Percentiles rank a stretch among this genome's conserved stretches.
These are phyloP conservation scores for Temnothorax longispinosus DNA, from an alignment of 1,140 invertebrate species.

Conservation along the genomic window DNA sequence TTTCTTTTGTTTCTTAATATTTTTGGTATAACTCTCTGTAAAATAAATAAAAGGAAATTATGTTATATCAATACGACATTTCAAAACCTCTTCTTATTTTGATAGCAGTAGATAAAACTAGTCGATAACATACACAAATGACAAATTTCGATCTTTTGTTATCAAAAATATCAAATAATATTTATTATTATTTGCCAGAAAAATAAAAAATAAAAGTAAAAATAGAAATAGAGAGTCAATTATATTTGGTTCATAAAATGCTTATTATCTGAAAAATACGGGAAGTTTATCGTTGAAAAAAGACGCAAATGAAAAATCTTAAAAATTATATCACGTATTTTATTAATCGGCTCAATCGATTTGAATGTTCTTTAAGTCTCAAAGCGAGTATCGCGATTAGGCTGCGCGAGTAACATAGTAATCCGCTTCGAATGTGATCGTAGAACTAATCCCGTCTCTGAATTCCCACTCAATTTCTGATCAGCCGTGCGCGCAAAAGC, in stretches of 20 bases:
- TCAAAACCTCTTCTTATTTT: neutral
- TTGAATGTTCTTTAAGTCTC: constrained; percentile 18
- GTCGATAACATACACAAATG: neutral
- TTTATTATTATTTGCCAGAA: neutral
- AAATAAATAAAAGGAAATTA: neutral
- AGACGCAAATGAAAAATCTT: neutral
- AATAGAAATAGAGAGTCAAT: neutral
- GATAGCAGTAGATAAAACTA: neutral
- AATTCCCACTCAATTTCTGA: constrained; percentile 49
- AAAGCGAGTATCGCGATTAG: constrained; percentile 8
- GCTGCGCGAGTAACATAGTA: neutral
- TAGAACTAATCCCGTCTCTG: constrained; percentile 22
- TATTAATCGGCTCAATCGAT: neutral
- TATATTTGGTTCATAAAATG: neutral
- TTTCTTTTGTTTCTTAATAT: neutral
- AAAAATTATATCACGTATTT: constrained; percentile 1
- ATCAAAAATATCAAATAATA: neutral
- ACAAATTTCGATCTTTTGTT: neutral
- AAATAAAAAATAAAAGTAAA: neutral
- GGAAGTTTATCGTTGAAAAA: neutral
- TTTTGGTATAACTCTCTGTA: neutral
- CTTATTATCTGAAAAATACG: neutral
- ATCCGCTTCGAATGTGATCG: constrained; percentile 34
- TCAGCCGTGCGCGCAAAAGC: constrained; percentile 24
- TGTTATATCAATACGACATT: neutral